Evolutionary conservation across 2,797 vertebrate genomes (phyloP).

Genomic region (Hipposideros larvatus): DNA sequence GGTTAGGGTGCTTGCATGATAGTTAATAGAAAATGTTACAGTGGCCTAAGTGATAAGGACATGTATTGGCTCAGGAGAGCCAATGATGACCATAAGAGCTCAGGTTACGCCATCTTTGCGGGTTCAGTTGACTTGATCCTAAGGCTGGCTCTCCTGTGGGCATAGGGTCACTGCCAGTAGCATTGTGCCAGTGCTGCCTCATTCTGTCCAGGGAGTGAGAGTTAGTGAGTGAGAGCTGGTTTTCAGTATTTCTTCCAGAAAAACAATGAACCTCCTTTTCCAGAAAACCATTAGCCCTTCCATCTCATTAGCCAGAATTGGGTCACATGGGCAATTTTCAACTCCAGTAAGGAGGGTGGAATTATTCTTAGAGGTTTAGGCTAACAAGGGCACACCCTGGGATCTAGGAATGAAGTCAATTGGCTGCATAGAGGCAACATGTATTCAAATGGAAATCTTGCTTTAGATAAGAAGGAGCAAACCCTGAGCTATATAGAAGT

Average conservation of each 20-base stretch:
- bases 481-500: background rate
- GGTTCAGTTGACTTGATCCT: background rate
- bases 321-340: background rate
- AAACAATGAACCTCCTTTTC: background rate
- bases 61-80: background rate
- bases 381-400: background rate
- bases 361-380: background rate
- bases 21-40: background rate
- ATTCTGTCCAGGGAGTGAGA: background rate
- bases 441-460: background rate
- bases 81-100: background rate
- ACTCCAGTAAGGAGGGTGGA: background rate
- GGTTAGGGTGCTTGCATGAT: background rate
- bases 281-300: background rate
- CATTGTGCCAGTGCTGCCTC: background rate
- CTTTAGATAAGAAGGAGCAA: slow-evolving; percentile 18
- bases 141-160: background rate
- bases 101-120: background rate
- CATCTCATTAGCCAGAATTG: background rate
- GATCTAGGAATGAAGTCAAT: background rate
- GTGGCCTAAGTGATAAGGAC: background rate
- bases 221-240: background rate
- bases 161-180: too few species aligned
- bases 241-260: background rate
- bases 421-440: background rate